Conservation (phyloP, 2,797 vertebrate genomes). For the Tympanoctomys barrerae region DNA sequence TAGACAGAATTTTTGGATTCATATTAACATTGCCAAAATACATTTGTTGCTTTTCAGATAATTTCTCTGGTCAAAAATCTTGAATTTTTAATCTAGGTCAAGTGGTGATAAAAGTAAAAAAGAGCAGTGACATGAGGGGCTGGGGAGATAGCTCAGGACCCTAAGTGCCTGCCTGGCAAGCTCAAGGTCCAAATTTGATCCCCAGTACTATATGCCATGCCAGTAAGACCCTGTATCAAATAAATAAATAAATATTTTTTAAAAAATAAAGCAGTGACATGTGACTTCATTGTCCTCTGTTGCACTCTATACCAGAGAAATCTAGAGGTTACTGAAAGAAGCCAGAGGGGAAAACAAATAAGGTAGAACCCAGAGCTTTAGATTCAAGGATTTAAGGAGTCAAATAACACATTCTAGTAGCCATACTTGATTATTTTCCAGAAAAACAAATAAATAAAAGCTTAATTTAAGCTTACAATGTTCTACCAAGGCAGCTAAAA, state of each 20-base stretch:
- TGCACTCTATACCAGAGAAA: slow-evolving; percentile 25
- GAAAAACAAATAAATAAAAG: slow-evolving; percentile 39
- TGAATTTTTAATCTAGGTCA: slow-evolving; percentile 67
- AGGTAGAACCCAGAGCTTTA: slow-evolving; percentile 37
- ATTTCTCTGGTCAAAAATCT: slow-evolving; percentile 48
- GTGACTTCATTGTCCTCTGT: slow-evolving; percentile 62
- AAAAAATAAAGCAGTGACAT: neutral
- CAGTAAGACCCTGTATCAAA: too few species aligned
- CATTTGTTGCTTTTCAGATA: slow-evolving; percentile 38
- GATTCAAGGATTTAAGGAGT: slow-evolving; percentile 3
- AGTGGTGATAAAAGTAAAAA: slow-evolving; percentile 71
- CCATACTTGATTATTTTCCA: slow-evolving; percentile 54
- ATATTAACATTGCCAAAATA: slow-evolving; percentile 39
- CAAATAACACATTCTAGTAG: slow-evolving; percentile 44
- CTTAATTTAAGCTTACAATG: neutral
- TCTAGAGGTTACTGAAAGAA: slow-evolving; percentile 60
- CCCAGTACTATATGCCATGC: too few species aligned
- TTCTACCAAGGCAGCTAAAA: slow-evolving; percentile 32
- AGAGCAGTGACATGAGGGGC: neutral
- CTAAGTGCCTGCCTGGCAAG: too few species aligned
- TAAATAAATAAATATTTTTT: too few species aligned
- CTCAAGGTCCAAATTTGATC: too few species aligned
- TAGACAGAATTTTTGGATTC: slow-evolving; percentile 44
- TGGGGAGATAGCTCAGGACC: too few species aligned
- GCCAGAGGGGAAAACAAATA: slow-evolving; percentile 28